phyloP scores from a whole-genome alignment of 2,888 invertebrate species.

The Clistopyga incitator region DNA sequence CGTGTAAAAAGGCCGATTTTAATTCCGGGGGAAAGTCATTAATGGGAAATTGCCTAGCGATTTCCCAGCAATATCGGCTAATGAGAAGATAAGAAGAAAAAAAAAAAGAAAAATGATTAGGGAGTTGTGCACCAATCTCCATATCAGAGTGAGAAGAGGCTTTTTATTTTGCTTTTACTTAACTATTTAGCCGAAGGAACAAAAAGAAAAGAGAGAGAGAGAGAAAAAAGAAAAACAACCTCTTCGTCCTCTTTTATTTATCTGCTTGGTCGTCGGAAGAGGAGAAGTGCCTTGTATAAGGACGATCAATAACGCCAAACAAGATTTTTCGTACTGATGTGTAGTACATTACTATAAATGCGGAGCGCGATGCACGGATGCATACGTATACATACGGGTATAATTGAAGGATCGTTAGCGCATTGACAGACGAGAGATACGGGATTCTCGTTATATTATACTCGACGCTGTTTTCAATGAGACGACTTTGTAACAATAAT shows the following conservation, averaged over 20 bases:
- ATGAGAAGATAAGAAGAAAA: background rate
- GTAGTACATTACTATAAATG: constrained; percentile 57
- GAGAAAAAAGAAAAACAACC: constrained; percentile 1
- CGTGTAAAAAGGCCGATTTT: constrained; percentile 29
- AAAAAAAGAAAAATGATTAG: constrained; percentile 47
- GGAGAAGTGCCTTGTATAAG: constrained; percentile 68
- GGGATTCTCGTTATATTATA: constrained; percentile 43
- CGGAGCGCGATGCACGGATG: constrained; percentile 52
- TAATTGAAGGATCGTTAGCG: constrained; percentile 19
- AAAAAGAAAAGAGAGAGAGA: background rate
- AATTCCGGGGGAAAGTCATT: background rate
- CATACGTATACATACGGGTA: constrained; percentile 52
- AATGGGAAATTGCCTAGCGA: background rate
- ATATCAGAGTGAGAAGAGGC: constrained; percentile 59
- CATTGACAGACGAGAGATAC: constrained; percentile 42
- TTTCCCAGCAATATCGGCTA: constrained; percentile 4
- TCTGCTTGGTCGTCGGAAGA: constrained; percentile 63
- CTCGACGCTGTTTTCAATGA: constrained; percentile 34
- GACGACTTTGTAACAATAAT: constrained; percentile 37
- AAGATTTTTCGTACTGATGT: constrained; percentile 65
- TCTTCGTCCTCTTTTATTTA: constrained; percentile 63
- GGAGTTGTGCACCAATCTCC: constrained; percentile 59
- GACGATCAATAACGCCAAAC: constrained; percentile 68
- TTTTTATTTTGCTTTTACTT: constrained; percentile 44
- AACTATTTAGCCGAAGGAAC: background rate